Evolutionary conservation across 2,888 invertebrate genomes (phyloP).

Genomic region (Tenthredo livida): DNA sequence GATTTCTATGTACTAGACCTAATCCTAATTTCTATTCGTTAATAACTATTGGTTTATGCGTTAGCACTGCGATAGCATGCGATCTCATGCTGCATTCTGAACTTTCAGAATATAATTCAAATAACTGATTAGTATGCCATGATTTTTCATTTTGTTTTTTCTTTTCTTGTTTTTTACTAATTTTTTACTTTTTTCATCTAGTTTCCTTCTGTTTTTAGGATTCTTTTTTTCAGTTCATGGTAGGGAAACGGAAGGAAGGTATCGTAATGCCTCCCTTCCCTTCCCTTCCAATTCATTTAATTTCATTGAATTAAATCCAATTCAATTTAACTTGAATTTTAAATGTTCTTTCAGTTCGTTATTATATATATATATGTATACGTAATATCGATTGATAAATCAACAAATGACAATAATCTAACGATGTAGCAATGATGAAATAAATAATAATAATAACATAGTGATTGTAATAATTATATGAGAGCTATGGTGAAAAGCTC

Average conservation of each 20-base stretch:
- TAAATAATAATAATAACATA: conserved; percentile 1
- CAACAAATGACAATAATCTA: conserved; percentile 22
- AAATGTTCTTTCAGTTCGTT: conserved; percentile 29
- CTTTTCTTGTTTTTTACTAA: not conserved
- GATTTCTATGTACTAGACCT: conserved; percentile 48
- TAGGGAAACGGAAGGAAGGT: not conserved
- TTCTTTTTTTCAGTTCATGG: not conserved
- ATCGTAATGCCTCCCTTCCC: not conserved
- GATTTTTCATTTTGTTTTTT: conserved; percentile 1
- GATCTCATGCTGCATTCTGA: conserved; percentile 50
- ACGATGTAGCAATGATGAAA: conserved; percentile 30
- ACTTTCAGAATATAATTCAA: conserved; percentile 46
- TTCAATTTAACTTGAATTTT: conserved; percentile 19
- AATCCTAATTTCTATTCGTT: conserved; percentile 43
- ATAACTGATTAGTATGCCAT: not conserved
- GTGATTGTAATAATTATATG: not conserved
- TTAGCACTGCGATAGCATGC: conserved; percentile 48
- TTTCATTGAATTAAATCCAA: not conserved
- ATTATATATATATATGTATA: not conserved
- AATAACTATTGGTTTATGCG: conserved; percentile 28
- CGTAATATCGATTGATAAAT: conserved; percentile 7
- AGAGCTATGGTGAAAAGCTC: conserved; percentile 19
- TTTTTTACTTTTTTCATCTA: not conserved
- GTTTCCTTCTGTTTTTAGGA: not conserved
- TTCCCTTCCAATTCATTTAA: not conserved